These are phyloP conservation scores for Meriones psammophilus DNA, from an alignment of 2,797 vertebrate species.

Conservation along the genomic window DNA sequence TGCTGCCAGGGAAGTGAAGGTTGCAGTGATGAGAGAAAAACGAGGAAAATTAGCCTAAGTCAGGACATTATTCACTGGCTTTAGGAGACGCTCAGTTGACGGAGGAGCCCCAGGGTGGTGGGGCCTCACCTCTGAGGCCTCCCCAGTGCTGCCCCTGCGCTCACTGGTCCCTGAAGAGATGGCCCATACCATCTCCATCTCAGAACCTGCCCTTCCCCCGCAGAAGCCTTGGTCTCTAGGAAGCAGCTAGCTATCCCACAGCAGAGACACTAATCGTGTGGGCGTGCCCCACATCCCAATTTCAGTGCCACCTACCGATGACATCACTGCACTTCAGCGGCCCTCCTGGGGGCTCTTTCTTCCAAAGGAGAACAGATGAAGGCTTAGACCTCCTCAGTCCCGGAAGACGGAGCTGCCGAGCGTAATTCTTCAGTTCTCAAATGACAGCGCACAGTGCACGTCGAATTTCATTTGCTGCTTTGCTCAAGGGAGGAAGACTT, in stretches of 20 bases:
- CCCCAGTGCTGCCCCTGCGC: not conserved
- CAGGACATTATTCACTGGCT: not conserved
- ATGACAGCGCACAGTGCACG: not conserved
- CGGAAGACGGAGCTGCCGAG: not conserved
- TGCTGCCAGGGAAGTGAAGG: not conserved
- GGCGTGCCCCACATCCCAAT: not conserved
- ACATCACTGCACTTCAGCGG: conserved; percentile 16
- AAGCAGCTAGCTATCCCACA: not conserved
- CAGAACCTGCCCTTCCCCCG: not conserved
- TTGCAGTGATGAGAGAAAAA: not conserved
- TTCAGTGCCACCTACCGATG: not conserved
- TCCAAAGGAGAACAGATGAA: not conserved
- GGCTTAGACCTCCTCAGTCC: conserved; percentile 39
- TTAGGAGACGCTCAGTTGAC: not conserved
- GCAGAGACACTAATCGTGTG: not conserved
- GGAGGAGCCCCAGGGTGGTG: not conserved
- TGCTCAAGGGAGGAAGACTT: not conserved
- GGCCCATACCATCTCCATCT: not conserved
- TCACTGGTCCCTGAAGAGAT: not conserved
- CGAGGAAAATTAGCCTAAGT: not conserved
- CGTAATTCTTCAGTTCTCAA: not conserved
- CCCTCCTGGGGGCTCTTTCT: not conserved
- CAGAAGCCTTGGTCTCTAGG: not conserved
- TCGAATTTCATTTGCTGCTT: not conserved
- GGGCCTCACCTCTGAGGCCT: not conserved